Base-by-base conservation (phyloP, 1,140 invertebrate genomes). In the Trachymyrmex septentrionalis region DNA sequence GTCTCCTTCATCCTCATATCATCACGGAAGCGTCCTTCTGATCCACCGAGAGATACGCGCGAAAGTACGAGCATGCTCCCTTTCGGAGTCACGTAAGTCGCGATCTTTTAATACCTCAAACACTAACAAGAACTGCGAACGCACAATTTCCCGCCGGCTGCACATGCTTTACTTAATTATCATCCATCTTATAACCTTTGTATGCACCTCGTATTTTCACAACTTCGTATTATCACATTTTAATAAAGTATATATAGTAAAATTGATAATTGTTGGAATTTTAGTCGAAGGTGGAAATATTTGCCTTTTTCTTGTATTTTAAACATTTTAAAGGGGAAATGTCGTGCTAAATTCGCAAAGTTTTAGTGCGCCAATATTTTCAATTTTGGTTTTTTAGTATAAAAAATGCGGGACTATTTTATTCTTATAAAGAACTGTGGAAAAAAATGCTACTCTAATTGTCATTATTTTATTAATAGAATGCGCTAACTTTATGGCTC, bases 1-100 rank as follows among this genome's bases (percentile, higher is more conserved):
- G 69, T 75, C 69, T 48, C 44, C 59, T 50, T 84, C 55, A 61
- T 84, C 69, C 69, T 75, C 69, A 50, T 73, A 84, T 84, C 80
- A 84, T 84, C 69, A 84, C 80, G 80, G 80, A 84, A 84, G 69
- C 80, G 80, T 84, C 80, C 57, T n/a, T 82, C 24, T 57, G 80
- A 84, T 84, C 69, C 55, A 16, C 38, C 80, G 80, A 14, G 24
- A 73, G 80, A 84, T 73, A 84, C 38, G 69, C 80, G 48, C 55
- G 30, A 84, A 84, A 61, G 80, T 84, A 84, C 57, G 80, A 84
- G 80, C 80, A 55, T 84, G 57, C n/a, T 84, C 80, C 55, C 80
- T 61, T 84, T 84, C 27, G 38, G 19, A 84, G 80, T 84, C 80
- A 84, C 80, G 80, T 81, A 84, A 84, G 69, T 73, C 80, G 80